These are phyloP conservation scores for Takifugu bimaculatus DNA, from an alignment of 2,113 vertebrate species.

Conservation along the genomic window DNA sequence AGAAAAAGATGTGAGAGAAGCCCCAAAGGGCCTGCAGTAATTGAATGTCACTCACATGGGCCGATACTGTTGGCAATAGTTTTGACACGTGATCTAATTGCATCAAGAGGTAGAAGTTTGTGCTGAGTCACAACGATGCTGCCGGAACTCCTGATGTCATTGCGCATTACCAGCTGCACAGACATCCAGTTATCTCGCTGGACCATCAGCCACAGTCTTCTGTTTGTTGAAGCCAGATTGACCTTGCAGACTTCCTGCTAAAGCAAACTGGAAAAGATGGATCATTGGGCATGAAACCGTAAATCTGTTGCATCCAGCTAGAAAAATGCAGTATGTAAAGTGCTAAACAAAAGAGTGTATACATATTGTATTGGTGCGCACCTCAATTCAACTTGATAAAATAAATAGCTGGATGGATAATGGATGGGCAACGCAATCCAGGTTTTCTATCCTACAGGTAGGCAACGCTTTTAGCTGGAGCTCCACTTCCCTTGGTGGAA, in stretches of 20 bases:
- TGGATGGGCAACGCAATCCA: too few relatives aligned
- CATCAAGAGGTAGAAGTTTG: constrained; percentile 8
- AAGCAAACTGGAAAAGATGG: too few relatives aligned
- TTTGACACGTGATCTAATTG: constrained; percentile 3
- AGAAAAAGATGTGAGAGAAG: constrained; percentile 16
- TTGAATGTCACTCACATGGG: constrained; percentile 42
- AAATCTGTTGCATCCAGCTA: neutral
- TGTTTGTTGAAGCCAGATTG: neutral
- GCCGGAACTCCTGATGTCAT: constrained; percentile 16
- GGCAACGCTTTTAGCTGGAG: too few relatives aligned
- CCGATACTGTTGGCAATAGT: constrained; percentile 8
- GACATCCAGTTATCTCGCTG: constrained; percentile 3
- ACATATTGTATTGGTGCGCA: too few relatives aligned
- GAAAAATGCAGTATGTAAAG: too few relatives aligned
- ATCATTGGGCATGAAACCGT: neutral
- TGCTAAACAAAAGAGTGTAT: too few relatives aligned
- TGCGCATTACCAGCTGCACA: constrained; percentile 4
- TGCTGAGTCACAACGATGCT: constrained; percentile 21
- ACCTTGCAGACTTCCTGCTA: too few relatives aligned
- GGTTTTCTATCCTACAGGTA: too few relatives aligned
- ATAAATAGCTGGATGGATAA: too few relatives aligned
- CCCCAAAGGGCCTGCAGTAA: constrained; percentile 35
- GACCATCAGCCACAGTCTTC: constrained; percentile 3
- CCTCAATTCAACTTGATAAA: too few relatives aligned
- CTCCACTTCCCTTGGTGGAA: too few relatives aligned